phyloP scores from a whole-genome alignment of 2,797 vertebrate species.

The Sarcophilus harrisii region DNA sequence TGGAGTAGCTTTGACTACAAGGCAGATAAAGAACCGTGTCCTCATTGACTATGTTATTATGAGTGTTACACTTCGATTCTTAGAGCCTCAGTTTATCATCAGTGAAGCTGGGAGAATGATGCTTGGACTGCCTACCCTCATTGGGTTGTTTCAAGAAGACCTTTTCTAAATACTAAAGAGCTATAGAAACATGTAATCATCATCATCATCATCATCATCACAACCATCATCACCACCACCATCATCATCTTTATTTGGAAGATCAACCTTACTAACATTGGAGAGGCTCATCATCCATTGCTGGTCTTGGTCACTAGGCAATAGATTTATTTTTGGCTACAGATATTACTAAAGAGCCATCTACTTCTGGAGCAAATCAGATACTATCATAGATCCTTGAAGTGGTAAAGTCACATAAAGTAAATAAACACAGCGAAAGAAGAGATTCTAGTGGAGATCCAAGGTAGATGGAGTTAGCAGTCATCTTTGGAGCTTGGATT shows the following conservation, averaged over 20 bases:
- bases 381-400: background rate
- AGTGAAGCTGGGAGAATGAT: background rate
- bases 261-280: too few relatives aligned
- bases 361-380: background rate
- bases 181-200: background rate
- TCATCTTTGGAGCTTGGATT: background rate
- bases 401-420: background rate
- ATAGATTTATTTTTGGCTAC: background rate
- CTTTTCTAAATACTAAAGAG: background rate
- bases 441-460: background rate
- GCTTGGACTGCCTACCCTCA: background rate
- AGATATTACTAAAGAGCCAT: background rate
- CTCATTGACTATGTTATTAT: background rate
- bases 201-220: background rate
- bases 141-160: background rate
- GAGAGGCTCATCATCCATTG: background rate
- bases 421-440: background rate
- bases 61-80: background rate
- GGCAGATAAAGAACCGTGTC: background rate
- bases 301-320: background rate
- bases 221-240: too few relatives aligned
- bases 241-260: too few relatives aligned
- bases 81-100: background rate
- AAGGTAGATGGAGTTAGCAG: background rate
- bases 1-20: background rate